Conservation (phyloP, 2,797 vertebrate genomes). For the Darevskia nairensis region DNA sequence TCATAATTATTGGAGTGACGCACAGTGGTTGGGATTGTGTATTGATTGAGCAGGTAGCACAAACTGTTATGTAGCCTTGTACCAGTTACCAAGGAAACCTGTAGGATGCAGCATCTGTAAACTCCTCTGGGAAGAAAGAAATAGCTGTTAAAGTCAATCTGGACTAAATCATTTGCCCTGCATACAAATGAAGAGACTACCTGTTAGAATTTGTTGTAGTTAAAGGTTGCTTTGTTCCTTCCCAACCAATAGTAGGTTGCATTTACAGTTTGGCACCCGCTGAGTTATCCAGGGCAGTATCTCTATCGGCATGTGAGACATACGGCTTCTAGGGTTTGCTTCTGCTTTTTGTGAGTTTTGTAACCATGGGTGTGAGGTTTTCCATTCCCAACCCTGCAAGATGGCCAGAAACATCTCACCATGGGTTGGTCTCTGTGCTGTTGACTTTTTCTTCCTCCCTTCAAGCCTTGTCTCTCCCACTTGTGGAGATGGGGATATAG, state of each 20-base stretch:
- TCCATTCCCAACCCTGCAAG: neutral
- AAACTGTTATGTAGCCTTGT: conserved; percentile 3
- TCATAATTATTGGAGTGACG: conserved; percentile 1
- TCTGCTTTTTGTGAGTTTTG: neutral
- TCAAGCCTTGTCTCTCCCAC: neutral
- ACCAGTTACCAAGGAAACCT: conserved; percentile 55
- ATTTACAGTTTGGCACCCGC: neutral
- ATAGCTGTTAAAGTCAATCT: conserved; percentile 25
- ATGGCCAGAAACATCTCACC: neutral
- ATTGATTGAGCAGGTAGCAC: conserved; percentile 37
- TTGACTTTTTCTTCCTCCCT: neutral
- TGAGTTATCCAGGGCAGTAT: neutral
- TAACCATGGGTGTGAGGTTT: neutral
- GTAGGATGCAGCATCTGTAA: conserved; percentile 30
- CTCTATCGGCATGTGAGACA: conserved; percentile 15
- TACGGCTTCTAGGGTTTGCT: neutral
- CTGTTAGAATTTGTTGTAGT: neutral
- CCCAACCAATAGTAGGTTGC: conserved; percentile 1
- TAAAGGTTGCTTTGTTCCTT: conserved; percentile 36
- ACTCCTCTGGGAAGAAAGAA: conserved; percentile 44
- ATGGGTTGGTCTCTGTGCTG: neutral
- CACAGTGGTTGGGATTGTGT: conserved; percentile 23
- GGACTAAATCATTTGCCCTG: conserved; percentile 32
- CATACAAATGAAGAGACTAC: conserved; percentile 13
- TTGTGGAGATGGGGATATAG: neutral